phyloP scores from a whole-genome alignment of 2,888 invertebrate species.

The Gastracanthus pulcherrimus region DNA sequence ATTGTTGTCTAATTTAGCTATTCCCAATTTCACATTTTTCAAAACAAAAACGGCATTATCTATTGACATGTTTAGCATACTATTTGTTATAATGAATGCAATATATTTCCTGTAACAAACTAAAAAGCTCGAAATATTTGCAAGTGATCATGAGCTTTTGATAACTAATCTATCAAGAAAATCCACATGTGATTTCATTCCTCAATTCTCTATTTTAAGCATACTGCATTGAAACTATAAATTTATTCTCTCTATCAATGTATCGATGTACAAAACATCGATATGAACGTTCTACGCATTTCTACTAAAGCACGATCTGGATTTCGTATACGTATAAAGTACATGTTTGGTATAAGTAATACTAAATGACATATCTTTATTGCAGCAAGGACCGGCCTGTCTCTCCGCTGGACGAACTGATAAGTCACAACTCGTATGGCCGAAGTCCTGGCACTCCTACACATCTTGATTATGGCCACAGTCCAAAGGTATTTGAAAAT shows the following conservation, averaged over 20 bases:
- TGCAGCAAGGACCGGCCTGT: conserved; percentile 82
- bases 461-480: conserved; percentile 73
- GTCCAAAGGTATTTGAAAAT: conserved; percentile 74
- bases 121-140: not conserved
- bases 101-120: conserved; percentile 3
- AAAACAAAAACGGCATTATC: not conserved
- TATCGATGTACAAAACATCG: not conserved
- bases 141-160: conserved; percentile 14
- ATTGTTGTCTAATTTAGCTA: no score
- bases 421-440: conserved; percentile 73
- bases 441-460: conserved; percentile 76
- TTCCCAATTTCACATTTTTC: not conserved
- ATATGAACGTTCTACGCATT: not conserved
- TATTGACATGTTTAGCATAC: not conserved
- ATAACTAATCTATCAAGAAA: conserved; percentile 14
- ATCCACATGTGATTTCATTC: not conserved
- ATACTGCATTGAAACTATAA: not conserved
- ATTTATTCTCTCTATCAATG: not conserved
- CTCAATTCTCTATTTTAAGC: not conserved
- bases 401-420: conserved; percentile 77
- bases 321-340: not conserved
- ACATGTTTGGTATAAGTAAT: not conserved
- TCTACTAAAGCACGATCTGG: conserved; percentile 21
- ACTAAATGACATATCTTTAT: conserved; percentile 58
- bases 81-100: not conserved